Evolutionary conservation across 2,888 invertebrate genomes (phyloP).

Genomic region (Xestoiulus laeticollis): DNA sequence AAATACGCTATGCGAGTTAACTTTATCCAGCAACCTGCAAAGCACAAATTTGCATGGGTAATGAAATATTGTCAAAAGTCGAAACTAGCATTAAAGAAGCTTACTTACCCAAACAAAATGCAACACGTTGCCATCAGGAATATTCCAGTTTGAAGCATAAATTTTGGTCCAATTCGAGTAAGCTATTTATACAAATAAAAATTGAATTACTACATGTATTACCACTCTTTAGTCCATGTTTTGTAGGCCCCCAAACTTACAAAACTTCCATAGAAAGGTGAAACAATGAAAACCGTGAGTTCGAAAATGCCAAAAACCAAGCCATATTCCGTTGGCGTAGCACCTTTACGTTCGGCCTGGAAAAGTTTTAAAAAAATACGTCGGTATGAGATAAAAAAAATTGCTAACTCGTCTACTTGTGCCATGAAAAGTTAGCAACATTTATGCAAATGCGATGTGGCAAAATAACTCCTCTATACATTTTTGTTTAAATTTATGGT

Average conservation of each 20-base stretch:
- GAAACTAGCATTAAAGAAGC: not conserved
- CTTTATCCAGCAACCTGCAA: slow-evolving; percentile 53
- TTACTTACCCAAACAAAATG: slow-evolving; percentile 78
- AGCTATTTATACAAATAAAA: slow-evolving; percentile 65
- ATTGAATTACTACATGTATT: not conserved
- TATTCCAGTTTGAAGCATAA: slow-evolving; percentile 84
- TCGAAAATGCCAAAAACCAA: slow-evolving; percentile 89
- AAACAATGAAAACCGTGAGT: slow-evolving; percentile 80
- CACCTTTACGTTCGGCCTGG: slow-evolving; percentile 83
- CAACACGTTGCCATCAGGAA: slow-evolving; percentile 84
- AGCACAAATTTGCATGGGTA: no score
- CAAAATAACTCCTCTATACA: no score
- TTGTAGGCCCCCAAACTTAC: slow-evolving; percentile 66
- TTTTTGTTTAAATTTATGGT: no score
- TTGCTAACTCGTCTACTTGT: no score
- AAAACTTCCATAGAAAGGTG: slow-evolving; percentile 84
- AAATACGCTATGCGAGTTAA: slow-evolving; percentile 68
- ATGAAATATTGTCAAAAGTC: not conserved
- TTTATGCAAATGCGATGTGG: no score
- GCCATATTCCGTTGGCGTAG: slow-evolving; percentile 83
- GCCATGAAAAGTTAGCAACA: no score
- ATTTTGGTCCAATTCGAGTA: slow-evolving; percentile 79
- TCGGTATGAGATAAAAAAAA: not conserved
- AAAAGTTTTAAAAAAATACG: slow-evolving; percentile 59
- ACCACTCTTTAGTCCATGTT: not conserved